A percentile compares a stretch with the other conserved stretches of the same genome.
These are phyloP conservation scores for Nasonia longicornis DNA, from an alignment of 1,140 invertebrate species.

Conservation along the genomic window DNA sequence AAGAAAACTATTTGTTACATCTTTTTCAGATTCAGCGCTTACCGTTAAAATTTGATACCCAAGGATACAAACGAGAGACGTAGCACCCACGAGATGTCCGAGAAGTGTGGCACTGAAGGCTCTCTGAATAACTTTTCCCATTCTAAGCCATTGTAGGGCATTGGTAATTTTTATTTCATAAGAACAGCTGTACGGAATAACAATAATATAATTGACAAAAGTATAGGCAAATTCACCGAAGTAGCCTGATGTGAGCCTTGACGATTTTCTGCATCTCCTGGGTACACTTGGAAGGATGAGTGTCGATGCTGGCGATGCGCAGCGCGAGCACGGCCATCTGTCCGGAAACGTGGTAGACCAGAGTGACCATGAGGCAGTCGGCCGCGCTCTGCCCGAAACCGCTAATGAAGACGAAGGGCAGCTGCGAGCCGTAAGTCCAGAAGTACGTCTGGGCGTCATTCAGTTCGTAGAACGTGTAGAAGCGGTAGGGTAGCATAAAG, in stretches of 20 bases:
- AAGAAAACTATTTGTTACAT: background rate
- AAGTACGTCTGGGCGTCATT: constrained; percentile 51
- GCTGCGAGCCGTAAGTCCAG: constrained; percentile 51
- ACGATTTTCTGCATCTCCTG: constrained; percentile 51
- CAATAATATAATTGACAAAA: too few species aligned
- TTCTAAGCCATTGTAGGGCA: constrained; percentile 44
- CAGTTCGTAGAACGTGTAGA: constrained; percentile 53
- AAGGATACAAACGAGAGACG: constrained; percentile 57
- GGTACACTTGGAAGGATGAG: constrained; percentile 36
- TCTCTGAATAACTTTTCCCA: constrained; percentile 54
- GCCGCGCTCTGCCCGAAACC: constrained; percentile 52
- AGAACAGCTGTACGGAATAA: background rate
- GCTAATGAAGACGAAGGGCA: constrained; percentile 55
- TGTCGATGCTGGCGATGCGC: constrained; percentile 54
- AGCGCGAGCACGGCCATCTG: constrained; percentile 57
- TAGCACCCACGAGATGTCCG: constrained; percentile 55
- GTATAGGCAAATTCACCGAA: constrained; percentile 51
- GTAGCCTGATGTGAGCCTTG: constrained; percentile 52
- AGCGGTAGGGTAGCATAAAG: constrained; percentile 56
- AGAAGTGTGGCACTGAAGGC: constrained; percentile 57
- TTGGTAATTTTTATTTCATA: background rate
- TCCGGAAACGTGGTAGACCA: constrained; percentile 60
- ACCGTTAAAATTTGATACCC: constrained; percentile 61
- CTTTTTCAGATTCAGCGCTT: background rate
- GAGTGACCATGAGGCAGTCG: constrained; percentile 58